Conservation (phyloP, 2,888 invertebrate species). For the Trichogramma evanescens region DNA sequence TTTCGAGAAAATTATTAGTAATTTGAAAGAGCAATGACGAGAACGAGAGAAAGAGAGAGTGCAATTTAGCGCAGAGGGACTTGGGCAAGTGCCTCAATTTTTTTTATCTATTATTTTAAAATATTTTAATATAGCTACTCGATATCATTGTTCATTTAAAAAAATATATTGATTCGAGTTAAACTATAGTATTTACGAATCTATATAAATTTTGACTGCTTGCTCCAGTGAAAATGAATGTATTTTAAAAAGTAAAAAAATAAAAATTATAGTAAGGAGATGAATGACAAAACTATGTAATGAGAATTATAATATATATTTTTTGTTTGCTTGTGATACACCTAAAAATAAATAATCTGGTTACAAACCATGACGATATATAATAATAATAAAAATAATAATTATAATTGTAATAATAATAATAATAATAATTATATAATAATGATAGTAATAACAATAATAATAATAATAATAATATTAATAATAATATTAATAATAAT, state of each 20-base stretch:
- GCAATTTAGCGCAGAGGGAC: slow-evolving; percentile 27
- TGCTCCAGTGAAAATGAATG: background rate
- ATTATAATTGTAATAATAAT: no score
- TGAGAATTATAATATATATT: slow-evolving; percentile 22
- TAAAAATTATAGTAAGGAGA: background rate
- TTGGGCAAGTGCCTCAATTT: slow-evolving; percentile 43
- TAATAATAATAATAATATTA: no score
- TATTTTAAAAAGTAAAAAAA: slow-evolving; percentile 19
- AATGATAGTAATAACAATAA: slow-evolving; percentile 1
- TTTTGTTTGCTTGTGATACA: slow-evolving; percentile 24
- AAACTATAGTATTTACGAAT: no score
- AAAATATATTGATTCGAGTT: no score
- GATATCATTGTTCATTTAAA: no score
- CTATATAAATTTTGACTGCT: no score
- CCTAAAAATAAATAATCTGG: slow-evolving; percentile 13
- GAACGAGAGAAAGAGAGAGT: slow-evolving; percentile 16
- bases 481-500: no score
- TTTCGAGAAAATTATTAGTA: slow-evolving; percentile 18
- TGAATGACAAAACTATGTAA: slow-evolving; percentile 14
- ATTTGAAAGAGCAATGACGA: slow-evolving; percentile 9
- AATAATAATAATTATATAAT: slow-evolving; percentile 6
- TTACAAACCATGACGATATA: slow-evolving; percentile 10
- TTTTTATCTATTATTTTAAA: slow-evolving; percentile 24
- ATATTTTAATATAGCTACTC: no score
- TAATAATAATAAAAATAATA: background rate